Conservation (phyloP, 37 sponge, comb jelly and placozoan species). For the Axinella damicornis region DNA sequence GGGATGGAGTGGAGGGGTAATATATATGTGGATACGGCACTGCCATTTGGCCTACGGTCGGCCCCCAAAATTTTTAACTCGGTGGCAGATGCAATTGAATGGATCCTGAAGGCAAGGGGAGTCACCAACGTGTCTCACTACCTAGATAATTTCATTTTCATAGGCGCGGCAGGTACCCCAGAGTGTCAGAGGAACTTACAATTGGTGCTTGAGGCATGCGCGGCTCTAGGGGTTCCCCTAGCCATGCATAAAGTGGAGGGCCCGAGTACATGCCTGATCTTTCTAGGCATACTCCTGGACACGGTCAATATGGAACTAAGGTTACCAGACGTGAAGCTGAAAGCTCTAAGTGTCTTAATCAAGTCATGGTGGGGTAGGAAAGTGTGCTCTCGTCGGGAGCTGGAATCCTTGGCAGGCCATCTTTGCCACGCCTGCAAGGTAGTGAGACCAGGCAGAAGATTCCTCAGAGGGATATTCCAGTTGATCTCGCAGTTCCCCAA, state of each 20-base stretch:
- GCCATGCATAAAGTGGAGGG: conserved; percentile 55
- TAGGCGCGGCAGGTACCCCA: conserved; percentile 37
- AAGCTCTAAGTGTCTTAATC: background rate
- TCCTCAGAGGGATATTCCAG: conserved; percentile 13
- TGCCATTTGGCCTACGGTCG: conserved; percentile 56
- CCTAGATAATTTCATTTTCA: conserved; percentile 48
- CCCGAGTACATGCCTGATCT: conserved; percentile 23
- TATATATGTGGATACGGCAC: background rate
- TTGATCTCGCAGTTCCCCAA: background rate
- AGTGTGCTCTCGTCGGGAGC: conserved; percentile 16
- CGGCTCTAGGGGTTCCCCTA: conserved; percentile 41
- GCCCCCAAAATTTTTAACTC: conserved; percentile 58
- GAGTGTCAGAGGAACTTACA: background rate
- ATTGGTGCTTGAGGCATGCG: background rate
- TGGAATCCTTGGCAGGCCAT: conserved; percentile 30
- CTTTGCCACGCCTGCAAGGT: conserved; percentile 49
- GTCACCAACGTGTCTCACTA: conserved; percentile 10
- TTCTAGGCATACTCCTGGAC: conserved; percentile 55
- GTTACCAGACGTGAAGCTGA: conserved; percentile 53
- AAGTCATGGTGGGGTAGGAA: background rate
- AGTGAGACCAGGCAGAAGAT: conserved; percentile 43
- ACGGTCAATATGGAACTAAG: conserved; percentile 21
- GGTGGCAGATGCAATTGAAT: conserved; percentile 46
- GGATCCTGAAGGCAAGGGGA: background rate
- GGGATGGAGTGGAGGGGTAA: conserved; percentile 48